Evolutionary conservation across 1,140 invertebrate species (phyloP), one percentile per base, ranked within the genome.

Genomic region (Lepidostoma basale): DNA sequence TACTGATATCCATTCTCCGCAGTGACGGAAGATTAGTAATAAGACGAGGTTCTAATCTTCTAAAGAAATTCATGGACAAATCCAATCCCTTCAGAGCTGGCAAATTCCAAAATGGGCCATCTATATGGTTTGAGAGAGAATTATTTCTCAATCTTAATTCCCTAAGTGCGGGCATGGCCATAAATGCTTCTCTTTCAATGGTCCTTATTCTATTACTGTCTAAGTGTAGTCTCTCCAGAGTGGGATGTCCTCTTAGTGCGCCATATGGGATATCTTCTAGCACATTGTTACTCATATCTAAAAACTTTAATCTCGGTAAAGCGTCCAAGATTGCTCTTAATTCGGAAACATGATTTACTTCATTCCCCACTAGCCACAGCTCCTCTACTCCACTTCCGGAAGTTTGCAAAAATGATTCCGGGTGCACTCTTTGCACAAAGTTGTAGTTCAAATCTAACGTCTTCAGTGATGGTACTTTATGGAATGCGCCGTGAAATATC

Each of bases 71-170:
- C 36, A 84, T 82, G 0, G 91, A 90, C 25, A 95, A 77, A 81
- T 95, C 93, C 44, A 96, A 78, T 0, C 92, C 91, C 80, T 93
- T 93, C 3, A 94, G 79, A 5, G 88, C 86, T 0, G 92, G 92
- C 10, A 94, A 79, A 81, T 93, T 90, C 91, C 91, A 94, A 74
- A 91, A 89, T 1, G 91, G 90, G 67, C 86, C 80, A 62, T 86
- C 85, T 64, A 83, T 79, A 9, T 84, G 81, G 73, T 89, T 87
- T 1, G 86, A 86, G 14, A 93, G 76, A 3, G 90, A 92, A 76
- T 94, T 94, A 74, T 94, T 93, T 47, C 86, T 86, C 56, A 95
- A 80, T 71, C 91, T 83, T 16, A 96, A 80, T 77, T 95, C 92
- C 52, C 91, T 82, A 12, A 96, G 77, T 0, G 90, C 90, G 1